Evolutionary conservation across 2,113 vertebrate species (phyloP), one percentile per base, ranked within the genome.

Genomic region (Actenoides lindsayi): DNA sequence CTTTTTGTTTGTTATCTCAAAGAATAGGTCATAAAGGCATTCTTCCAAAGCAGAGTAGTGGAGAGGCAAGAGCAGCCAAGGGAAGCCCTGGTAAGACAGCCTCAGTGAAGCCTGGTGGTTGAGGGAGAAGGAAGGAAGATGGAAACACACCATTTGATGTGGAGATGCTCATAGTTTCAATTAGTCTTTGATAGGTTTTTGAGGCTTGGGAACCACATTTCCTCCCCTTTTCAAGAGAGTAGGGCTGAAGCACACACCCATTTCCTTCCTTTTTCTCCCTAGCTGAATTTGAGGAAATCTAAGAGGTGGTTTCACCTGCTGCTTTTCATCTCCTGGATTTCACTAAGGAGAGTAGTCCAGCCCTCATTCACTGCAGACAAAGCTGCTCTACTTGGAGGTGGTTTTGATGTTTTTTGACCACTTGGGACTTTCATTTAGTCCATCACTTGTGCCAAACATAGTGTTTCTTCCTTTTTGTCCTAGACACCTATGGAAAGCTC

Each of bases 401-500:
- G 18, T 70, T 16, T 3, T 17, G 11, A 10, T 30, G 8, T 2
- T 63, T 92, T 93, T 54, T 92, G 46, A 37, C 19, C 1, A 1
- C 23, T 14, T 46, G 25, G 7, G 42, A 7, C 53, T 83, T 90
- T 62, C 5, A 25, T 68, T 86, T 41, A 39, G 4, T 81, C 35
- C 70, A 2, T n/a, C 17, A 42, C 42, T 56, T 9, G 2, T 70
- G 57, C 35, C 59, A 90, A 89, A 57, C 1, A 0, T 7, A 2
- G 16, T 2, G 6, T 65, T 74, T 59, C 56, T 42, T 94, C 14
- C 57, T 54, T 68, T 48, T 87, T 74, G 19, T 57, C 51, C 44
- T 93, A 99, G 99, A 99, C 87, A 99, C 99, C 10, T 99, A 99
- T 0, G 99, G 98, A 10, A 99, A 99, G 39, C 98, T 99, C 76